A percentile compares a stretch with the other conserved stretches of the same genome.
Conservation (phyloP, 2,888 invertebrate species). For the Bhutanitis thaidina region DNA sequence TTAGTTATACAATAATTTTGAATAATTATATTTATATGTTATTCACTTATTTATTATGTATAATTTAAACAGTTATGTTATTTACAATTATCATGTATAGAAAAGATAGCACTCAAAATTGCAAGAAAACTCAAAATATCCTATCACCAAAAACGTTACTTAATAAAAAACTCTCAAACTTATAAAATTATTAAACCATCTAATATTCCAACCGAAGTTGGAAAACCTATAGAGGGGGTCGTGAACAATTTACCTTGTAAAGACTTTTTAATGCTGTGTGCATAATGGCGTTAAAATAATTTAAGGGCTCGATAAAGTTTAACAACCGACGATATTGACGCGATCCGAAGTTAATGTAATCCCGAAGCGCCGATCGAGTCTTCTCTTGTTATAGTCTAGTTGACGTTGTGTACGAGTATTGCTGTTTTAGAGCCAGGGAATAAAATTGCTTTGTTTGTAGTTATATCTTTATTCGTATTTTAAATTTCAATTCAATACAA, state of each 20-base stretch:
- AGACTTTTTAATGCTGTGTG: constrained; percentile 64
- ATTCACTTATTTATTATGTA: too few species aligned
- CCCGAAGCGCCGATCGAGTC: constrained; percentile 45
- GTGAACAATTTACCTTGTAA: constrained; percentile 48
- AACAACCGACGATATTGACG: constrained; percentile 61
- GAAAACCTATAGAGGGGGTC: constrained; percentile 17
- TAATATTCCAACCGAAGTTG: constrained; percentile 50
- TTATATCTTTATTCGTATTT: background rate
- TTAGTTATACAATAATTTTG: too few species aligned
- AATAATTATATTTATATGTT: too few species aligned
- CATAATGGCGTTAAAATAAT: constrained; percentile 66
- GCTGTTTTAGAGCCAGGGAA: constrained; percentile 4
- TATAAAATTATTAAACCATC: constrained; percentile 49
- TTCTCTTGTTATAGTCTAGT: constrained; percentile 21
- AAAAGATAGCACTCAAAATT: too few species aligned
- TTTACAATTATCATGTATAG: too few species aligned
- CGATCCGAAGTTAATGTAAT: constrained; percentile 59
- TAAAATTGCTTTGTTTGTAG: background rate
- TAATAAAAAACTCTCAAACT: constrained; percentile 4
- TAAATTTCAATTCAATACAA: too few species aligned
- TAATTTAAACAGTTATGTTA: too few species aligned
- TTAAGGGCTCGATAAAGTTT: constrained; percentile 66
- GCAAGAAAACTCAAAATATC: too few species aligned
- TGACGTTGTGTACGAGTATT: constrained; percentile 9
- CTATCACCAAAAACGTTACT: too few species aligned